Evolutionary conservation across 2,888 invertebrate species (phyloP).

Genomic region (Mayetiola destructor): DNA sequence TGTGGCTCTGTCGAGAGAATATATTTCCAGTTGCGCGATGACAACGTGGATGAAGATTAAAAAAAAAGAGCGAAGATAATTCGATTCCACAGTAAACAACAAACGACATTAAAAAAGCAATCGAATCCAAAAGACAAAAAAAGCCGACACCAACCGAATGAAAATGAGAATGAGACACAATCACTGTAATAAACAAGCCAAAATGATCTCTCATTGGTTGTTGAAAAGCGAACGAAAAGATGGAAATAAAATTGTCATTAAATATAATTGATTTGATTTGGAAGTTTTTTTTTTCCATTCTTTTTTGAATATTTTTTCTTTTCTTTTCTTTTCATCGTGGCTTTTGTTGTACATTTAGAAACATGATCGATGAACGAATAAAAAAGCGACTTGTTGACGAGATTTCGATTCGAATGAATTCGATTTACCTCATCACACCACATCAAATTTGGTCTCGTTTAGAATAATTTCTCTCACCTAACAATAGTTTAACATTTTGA

Average conservation of each 20-base stretch:
- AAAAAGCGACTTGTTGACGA: no score
- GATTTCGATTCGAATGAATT: no score
- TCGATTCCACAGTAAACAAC: slow-evolving; percentile 5
- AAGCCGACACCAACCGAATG: neutral
- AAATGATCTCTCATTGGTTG: neutral
- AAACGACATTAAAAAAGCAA: neutral
- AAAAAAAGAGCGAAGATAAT: slow-evolving; percentile 9
- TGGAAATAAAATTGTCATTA: slow-evolving; percentile 12
- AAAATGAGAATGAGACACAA: neutral
- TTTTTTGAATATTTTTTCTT: no score
- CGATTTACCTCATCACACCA: no score
- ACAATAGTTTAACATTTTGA: slow-evolving; percentile 5
- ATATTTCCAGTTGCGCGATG: no score
- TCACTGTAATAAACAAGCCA: slow-evolving; percentile 6
- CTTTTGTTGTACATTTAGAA: no score
- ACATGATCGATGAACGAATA: no score
- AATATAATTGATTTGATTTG: slow-evolving; percentile 12
- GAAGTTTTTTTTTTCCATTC: no score
- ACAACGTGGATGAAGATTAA: no score
- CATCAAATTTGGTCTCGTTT: no score
- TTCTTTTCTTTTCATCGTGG: no score
- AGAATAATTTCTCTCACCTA: neutral
- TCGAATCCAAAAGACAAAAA: neutral
- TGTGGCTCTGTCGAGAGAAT: no score
- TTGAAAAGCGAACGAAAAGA: neutral